Evolutionary conservation across 2,113 vertebrate genomes (phyloP), one percentile per base, ranked within the genome.

Genomic region (Myrmecophaga tridactyla): DNA sequence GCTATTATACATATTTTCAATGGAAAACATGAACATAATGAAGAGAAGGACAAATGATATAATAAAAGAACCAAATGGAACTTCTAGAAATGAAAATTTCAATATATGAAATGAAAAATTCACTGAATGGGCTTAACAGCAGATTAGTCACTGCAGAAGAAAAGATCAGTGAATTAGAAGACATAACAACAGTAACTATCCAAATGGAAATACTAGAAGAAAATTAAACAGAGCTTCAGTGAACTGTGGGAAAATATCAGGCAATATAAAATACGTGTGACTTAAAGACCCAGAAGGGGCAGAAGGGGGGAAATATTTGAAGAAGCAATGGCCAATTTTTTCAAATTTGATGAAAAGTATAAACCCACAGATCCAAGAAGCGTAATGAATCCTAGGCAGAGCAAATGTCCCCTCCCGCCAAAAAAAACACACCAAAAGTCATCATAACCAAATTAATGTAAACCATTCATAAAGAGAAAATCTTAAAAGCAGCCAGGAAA

Each of bases 401-500:
- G 92, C 56, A 75, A 94, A 80, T 62, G 36, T 34, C 17, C 91
- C n/a, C n/a, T n/a, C n/a, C n/a, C n/a, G n/a, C 36, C 14, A 53
- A 53, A 34, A 67, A 89, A 90, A 93, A 29, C 34, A 86, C 34
- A 92, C 8, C 23, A 75, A 78, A 93, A 94, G 23, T 78, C 36
- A 86, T 75, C 87, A 89, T 56, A 95, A 75, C 80, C 10, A 92
- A 82, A 84, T 1, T 90, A 14, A 91, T 73, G 75, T 43, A 93
- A 94, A 92, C 20, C 80, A 89, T 62, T 17, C 6, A 77, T 88
- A 75, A 82, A 34, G 13, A 83, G 70, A 76, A 96, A 92, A 39
- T 60, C 51, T 93, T 86, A 89, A 89, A 89, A 95, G 67, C 83
- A 95, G 34, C 80, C 88, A 89, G 25, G 39, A 81, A 85, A 91